Conservation (phyloP, 2,113 vertebrate species). For the Daphoenositta chrysoptera region DNA sequence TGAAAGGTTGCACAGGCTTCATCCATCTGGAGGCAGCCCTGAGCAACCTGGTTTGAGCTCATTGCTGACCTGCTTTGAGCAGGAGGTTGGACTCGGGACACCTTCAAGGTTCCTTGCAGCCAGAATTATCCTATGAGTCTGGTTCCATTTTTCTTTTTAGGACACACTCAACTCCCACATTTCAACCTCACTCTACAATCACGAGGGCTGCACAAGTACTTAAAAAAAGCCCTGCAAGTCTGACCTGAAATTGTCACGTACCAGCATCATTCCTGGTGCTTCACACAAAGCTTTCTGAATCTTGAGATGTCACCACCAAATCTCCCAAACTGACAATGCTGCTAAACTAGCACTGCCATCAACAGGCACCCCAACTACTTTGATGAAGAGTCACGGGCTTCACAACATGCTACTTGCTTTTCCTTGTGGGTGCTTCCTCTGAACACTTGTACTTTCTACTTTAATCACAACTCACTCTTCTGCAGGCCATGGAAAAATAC, state of each 20-base stretch:
- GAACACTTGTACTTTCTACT: background rate
- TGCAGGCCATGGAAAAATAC: background rate
- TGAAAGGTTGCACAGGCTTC: background rate
- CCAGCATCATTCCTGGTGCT: background rate
- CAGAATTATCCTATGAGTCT: background rate
- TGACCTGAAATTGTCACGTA: background rate
- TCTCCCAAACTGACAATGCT: background rate
- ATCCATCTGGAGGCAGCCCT: background rate
- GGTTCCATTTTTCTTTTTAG: background rate
- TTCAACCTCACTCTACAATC: background rate
- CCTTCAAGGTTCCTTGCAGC: background rate
- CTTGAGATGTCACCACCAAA: background rate
- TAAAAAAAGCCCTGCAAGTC: background rate
- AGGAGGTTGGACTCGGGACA: background rate
- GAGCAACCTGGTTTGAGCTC: background rate
- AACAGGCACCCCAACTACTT: background rate
- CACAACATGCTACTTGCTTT: background rate
- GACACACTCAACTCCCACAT: background rate
- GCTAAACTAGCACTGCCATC: background rate
- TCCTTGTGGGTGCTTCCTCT: background rate
- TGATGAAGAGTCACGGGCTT: background rate
- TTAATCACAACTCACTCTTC: background rate
- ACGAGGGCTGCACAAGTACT: background rate
- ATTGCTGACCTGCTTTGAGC: background rate
- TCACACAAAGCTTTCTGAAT: background rate